Evolutionary conservation across 2,797 vertebrate species (phyloP).

Genomic region (Iguana delicatissima): DNA sequence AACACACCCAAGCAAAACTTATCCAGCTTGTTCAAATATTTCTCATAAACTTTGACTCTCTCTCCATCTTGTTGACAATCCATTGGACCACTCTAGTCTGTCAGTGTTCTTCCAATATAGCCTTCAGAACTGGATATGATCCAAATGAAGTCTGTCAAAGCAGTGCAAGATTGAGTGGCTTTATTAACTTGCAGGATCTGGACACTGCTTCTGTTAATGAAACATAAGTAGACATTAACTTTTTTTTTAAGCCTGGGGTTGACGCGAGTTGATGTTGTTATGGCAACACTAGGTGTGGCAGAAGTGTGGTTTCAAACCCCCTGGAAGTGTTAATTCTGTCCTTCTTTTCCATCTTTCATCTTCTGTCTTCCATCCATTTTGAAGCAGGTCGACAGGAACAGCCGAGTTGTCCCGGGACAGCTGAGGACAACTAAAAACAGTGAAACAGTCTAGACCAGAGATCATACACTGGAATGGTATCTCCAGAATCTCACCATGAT

Average conservation of each 20-base stretch:
- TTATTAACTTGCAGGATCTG: background rate
- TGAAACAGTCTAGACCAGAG: background rate
- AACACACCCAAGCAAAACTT: background rate
- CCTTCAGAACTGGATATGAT: background rate
- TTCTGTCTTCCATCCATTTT: too few species aligned
- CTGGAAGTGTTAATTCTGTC: background rate
- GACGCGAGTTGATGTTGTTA: background rate
- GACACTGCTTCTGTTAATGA: background rate
- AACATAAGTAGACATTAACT: background rate
- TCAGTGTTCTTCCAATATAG: background rate
- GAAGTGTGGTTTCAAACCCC: background rate
- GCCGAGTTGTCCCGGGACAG: background rate
- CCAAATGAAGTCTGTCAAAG: background rate
- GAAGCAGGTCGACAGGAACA: background rate
- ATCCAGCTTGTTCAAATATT: background rate
- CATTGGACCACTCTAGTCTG: background rate
- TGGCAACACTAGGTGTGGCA: background rate
- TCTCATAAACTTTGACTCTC: background rate
- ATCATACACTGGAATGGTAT: background rate
- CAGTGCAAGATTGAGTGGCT: background rate
- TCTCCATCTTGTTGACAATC: background rate
- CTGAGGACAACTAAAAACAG: background rate
- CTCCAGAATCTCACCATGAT: background rate
- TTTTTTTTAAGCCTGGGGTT: background rate
- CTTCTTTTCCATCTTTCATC: background rate